A percentile compares a stretch with the other conserved stretches of the same genome.
Conservation (phyloP, 1,140 invertebrate genomes). For the Apis cerana region DNA sequence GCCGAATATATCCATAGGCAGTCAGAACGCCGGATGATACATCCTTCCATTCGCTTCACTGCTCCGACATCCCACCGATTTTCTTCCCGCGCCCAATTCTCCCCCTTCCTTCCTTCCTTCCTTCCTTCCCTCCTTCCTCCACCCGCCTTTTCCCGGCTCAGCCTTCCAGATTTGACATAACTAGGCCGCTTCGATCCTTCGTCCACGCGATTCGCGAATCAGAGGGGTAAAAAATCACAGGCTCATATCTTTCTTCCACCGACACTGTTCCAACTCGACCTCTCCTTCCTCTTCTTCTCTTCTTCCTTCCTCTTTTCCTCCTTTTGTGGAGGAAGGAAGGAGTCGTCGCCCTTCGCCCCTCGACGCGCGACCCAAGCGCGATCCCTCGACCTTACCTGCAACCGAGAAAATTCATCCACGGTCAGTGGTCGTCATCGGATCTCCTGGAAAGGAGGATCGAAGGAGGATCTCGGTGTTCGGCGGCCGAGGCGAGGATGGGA, state of each 20-base stretch:
- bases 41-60: slow-evolving; percentile 74
- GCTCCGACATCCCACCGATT: not conserved
- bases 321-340: no score
- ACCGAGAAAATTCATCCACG: slow-evolving; percentile 3
- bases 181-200: not conserved
- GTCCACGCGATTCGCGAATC: no score
- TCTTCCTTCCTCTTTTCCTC: no score
- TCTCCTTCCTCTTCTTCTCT: no score
- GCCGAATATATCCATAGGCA: slow-evolving; percentile 81
- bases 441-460: no score
- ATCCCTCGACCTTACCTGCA: not conserved
- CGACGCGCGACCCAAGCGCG: no score
- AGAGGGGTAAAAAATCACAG: no score
- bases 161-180: slow-evolving; percentile 31
- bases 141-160: slow-evolving; percentile 27
- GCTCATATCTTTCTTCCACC: no score
- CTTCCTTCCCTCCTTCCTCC: not conserved
- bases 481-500: no score
- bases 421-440: not conserved
- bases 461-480: not conserved
- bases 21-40: slow-evolving; percentile 78
- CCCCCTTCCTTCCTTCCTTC: not conserved
- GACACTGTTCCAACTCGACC: no score
- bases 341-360: no score
- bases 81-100: no score